Base-by-base conservation (phyloP, 2,113 vertebrate genomes). In the Etheostoma cragini region DNA sequence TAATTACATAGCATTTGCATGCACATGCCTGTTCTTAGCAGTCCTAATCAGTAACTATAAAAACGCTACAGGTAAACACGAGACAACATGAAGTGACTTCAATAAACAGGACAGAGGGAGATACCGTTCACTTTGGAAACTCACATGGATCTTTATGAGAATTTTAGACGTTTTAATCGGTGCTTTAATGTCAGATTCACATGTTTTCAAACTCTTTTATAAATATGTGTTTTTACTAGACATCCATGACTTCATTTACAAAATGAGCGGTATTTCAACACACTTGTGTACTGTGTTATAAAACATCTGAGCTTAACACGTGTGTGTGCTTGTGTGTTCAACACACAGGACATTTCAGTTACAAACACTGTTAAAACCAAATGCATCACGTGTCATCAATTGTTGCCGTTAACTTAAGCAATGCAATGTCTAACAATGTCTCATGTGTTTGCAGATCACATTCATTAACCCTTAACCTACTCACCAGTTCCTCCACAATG, bases 21-120 rank as follows among this genome's bases (percentile, higher is more conserved):
- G 88, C 90, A 87, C 88, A 91, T 91, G 92, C 89, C 72, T 85
- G 63, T 30, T 73, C 63, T 46, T 45, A 53, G 78, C 38, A 61
- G 12, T 62, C 49, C 16, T 76, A 24, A 56, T 35, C 3, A 62
- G 62, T 47, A 50, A 22, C 8, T 68, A 15, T 19, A 6, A 16
- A 42, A 63, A 57, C 14, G 16, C 26, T 35, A 63, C 47, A 82
- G 7, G 10, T 66, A 56, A 73, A 80, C 58, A 85, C 49, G 47
- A 70, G 42, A 82, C 68, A 56, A 83, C 47, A 64, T 69, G 50
- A 52, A 70, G 58, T 35, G 17, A 72, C 45, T 26, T 73, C 4
- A 65, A 11, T 67, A 52, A 78, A 77, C 12, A 26, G 10, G 13
- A 17, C 33, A 50, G 8, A 3, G 1, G 35, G 35, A 13, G 1